Evolutionary conservation across 2,797 vertebrate genomes (phyloP).

Genomic region (Xiphophorus birchmanni): DNA sequence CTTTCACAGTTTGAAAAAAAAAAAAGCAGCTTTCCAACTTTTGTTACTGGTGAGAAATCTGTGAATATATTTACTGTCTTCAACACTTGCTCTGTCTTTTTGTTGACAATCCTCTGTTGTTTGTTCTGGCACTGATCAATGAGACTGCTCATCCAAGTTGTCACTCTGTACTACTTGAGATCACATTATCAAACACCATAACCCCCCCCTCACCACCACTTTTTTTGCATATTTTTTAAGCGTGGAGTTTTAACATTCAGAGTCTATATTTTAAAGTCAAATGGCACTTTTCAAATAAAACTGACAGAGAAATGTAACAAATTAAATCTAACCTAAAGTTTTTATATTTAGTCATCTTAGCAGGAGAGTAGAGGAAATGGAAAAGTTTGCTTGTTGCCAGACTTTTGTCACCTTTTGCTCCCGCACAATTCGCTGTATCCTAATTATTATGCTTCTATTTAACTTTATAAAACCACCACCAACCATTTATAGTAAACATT

Average conservation of each 20-base stretch:
- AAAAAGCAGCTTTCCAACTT: slow-evolving; percentile 1
- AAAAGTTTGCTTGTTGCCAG: slow-evolving; percentile 27
- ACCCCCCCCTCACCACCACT: too few relatives aligned
- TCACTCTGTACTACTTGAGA: not conserved
- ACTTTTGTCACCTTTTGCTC: slow-evolving; percentile 41
- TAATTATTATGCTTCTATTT: slow-evolving; percentile 56
- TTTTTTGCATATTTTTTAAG: not conserved
- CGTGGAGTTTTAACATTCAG: not conserved
- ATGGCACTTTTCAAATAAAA: not conserved
- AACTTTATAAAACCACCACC: slow-evolving; percentile 64
- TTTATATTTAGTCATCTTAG: not conserved
- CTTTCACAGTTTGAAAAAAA: not conserved
- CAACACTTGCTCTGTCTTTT: slow-evolving; percentile 9
- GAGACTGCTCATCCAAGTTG: not conserved
- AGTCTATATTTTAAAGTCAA: not conserved
- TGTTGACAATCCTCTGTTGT: slow-evolving; percentile 2
- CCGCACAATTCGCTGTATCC: slow-evolving; percentile 45
- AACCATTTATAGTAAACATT: slow-evolving; percentile 70
- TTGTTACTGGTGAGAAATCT: slow-evolving; percentile 16
- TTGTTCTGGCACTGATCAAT: slow-evolving; percentile 4
- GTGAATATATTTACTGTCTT: slow-evolving; percentile 12
- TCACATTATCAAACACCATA: not conserved
- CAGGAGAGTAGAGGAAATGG: not conserved
- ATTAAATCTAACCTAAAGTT: not conserved
- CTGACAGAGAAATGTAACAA: not conserved